Conservation (phyloP, 2,888 invertebrate genomes). For the Holacanthella duospinosa region DNA sequence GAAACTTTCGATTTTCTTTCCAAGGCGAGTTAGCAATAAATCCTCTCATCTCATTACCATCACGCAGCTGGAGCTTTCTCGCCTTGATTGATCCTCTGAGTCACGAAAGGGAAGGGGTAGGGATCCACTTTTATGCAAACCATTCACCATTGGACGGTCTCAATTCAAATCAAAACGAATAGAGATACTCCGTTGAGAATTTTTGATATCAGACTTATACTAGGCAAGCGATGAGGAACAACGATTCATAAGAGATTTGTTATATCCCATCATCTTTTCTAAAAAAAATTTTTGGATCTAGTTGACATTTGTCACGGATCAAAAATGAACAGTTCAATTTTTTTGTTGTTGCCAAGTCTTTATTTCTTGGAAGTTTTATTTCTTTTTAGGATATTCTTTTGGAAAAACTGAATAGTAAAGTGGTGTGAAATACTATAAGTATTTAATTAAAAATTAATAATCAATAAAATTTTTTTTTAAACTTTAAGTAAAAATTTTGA, state of each 20-base stretch:
- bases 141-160: background rate
- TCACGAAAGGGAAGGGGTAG: constrained; percentile 15
- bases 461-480: too few relatives aligned
- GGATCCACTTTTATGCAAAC: background rate
- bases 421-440: too few relatives aligned
- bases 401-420: too few relatives aligned
- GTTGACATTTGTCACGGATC: background rate
- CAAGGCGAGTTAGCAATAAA: constrained; percentile 21
- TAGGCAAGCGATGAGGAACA: too few relatives aligned
- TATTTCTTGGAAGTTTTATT: too few relatives aligned
- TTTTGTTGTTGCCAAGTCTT: background rate
- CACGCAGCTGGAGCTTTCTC: constrained; percentile 30
- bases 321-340: background rate
- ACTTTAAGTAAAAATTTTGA: too few relatives aligned
- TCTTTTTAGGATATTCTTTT: too few relatives aligned
- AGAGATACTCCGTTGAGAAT: background rate
- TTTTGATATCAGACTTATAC: too few relatives aligned
- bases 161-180: background rate
- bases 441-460: too few relatives aligned
- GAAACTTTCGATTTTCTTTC: constrained; percentile 8
- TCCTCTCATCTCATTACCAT: constrained; percentile 33
- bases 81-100: constrained; percentile 32
- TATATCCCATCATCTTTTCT: background rate
- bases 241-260: too few relatives aligned
- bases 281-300: background rate